Base-by-base conservation (phyloP, 2,888 invertebrate species). In the Odontothrips loti region DNA sequence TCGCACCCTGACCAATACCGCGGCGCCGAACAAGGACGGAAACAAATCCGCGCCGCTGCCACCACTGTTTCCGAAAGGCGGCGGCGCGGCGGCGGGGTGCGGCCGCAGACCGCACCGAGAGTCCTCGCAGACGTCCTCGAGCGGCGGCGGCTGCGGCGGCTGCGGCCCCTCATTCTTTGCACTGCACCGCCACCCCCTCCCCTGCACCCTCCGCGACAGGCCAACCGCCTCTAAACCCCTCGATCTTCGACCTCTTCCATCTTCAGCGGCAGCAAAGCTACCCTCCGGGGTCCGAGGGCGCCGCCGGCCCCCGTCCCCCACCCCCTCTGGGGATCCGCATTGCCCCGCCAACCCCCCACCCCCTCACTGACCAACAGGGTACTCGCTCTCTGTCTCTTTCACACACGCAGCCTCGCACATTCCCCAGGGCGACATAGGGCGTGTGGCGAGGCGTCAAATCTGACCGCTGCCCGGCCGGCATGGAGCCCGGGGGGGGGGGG, bases 201-300 rank as follows among this genome's bases (percentile, higher is more conserved):
- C 58, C 11, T 51, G 51, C 58, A 58, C 58, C 58, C 58, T 15
- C n/a, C 6, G 58, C 58, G 20, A 17, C 58, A 17, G 20, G 20
- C 58, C 58, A 6, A 10, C 58, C n/a, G 58, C 15, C 58, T 58
- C 58, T 58, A 58, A 17, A 58, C 58, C 58, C 58, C 58, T 58
- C 58, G 58, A 58, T 58, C 58, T 58, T 58, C 58, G n/a, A 17
- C 58, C 58, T 58, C 58, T n/a, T 58, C 58, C 58, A 58, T 58
- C 58, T 58, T 58, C 58, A n/a, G 58, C 58, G 58, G 34, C 34
- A 43, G 34, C 34, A 43, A 43, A 43, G 34, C 34, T 43, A 43
- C 34, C 34, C 34, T 43, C 34, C 34, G 6, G 34, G 34, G 3
- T 6, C 34, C 34, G 34, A 2, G 34, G 34, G 34, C 58, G 6